Evolutionary conservation across 2,113 vertebrate species (phyloP).

Genomic region (Elanoides forficatus): DNA sequence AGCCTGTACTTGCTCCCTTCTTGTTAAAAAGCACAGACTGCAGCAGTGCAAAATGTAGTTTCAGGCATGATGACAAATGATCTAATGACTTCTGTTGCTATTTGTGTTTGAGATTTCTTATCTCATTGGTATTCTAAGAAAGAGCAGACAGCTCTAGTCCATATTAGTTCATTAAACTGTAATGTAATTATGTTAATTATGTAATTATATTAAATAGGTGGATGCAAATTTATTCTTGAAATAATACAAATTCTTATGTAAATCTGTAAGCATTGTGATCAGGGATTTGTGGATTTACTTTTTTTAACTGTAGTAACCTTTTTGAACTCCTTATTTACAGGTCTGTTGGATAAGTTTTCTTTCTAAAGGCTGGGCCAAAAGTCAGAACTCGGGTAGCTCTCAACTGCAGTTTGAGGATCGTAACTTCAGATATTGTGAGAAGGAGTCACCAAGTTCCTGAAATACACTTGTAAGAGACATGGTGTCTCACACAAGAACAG

Average conservation of each 20-base stretch:
- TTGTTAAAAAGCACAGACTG: neutral
- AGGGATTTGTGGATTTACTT: conserved; percentile 47
- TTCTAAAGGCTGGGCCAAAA: neutral
- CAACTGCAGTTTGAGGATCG: neutral
- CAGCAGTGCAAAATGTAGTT: neutral
- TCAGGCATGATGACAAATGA: neutral
- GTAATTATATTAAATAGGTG: neutral
- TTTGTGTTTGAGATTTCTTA: neutral
- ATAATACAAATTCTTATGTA: neutral
- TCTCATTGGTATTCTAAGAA: neutral
- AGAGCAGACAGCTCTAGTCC: neutral
- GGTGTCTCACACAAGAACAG: neutral
- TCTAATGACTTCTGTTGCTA: neutral
- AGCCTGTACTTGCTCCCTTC: neutral
- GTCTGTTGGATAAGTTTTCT: neutral
- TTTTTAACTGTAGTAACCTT: neutral
- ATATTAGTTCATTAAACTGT: neutral
- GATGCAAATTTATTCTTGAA: neutral
- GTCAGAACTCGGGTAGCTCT: neutral
- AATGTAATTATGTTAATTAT: neutral
- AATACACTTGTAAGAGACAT: neutral
- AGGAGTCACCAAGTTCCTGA: neutral
- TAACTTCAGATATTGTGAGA: neutral
- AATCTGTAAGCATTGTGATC: neutral
- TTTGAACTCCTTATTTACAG: neutral